phyloP scores from a whole-genome alignment of 1,140 invertebrate genomes.

The Nasonia vitripennis region DNA sequence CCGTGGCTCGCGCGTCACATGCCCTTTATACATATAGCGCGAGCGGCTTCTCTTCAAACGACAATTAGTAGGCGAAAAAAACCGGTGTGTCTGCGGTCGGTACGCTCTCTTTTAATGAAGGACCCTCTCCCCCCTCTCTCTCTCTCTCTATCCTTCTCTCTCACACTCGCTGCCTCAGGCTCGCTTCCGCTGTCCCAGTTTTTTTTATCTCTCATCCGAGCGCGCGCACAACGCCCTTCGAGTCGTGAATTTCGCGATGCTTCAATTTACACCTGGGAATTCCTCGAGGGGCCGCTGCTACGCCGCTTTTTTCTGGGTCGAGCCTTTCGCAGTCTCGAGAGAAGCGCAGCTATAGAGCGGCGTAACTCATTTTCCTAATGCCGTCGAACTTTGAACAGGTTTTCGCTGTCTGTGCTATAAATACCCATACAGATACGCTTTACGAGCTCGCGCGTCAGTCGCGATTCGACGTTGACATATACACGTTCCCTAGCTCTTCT shows the following conservation, averaged over 20 bases:
- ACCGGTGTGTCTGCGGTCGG: not conserved
- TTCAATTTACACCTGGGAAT: not conserved
- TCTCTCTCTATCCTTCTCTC: too few relatives aligned
- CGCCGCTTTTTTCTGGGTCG: not conserved
- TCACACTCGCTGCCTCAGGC: not conserved
- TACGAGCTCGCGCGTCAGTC: too few relatives aligned
- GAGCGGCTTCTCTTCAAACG: conserved; percentile 38
- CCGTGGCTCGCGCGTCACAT: not conserved
- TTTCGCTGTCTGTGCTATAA: too few relatives aligned
- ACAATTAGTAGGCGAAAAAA: conserved; percentile 56
- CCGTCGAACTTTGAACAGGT: too few relatives aligned
- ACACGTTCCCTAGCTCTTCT: too few relatives aligned
- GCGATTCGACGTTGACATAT: too few relatives aligned
- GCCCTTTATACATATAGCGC: not conserved
- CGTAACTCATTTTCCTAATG: not conserved
- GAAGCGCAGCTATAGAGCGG: not conserved
- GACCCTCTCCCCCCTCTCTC: conserved; percentile 21
- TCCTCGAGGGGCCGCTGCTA: not conserved
- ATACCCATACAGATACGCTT: too few relatives aligned
- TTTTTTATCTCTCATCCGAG: conserved; percentile 49
- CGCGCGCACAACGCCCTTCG: not conserved
- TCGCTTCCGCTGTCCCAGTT: conserved; percentile 55
- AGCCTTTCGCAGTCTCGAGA: not conserved
- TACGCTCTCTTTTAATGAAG: conserved; percentile 57
- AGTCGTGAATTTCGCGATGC: not conserved